Conservation (phyloP, 2,888 invertebrate species). For the Melanostoma scalare region DNA sequence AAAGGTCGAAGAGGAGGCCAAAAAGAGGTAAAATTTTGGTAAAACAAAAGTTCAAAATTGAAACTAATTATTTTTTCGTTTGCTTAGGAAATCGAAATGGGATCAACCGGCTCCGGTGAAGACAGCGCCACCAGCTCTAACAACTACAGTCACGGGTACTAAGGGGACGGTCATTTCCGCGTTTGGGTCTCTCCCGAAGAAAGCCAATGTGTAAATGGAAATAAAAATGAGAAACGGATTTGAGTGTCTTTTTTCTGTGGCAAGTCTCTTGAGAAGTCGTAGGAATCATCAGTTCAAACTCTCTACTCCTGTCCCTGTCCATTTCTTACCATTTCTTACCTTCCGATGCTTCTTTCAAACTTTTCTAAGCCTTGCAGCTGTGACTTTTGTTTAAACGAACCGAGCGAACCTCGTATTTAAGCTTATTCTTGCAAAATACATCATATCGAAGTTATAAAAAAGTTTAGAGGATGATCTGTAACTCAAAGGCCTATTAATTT, state of each 20-base stretch:
- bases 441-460: too few species aligned
- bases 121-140: conserved; percentile 88
- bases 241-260: conserved; percentile 56
- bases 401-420: too few species aligned
- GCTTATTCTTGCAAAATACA: too few species aligned
- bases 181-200: conserved; percentile 94
- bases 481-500: too few species aligned
- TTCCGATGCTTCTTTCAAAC: too few species aligned
- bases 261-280: background rate
- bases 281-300: too few species aligned
- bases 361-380: too few species aligned
- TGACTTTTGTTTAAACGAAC: too few species aligned
- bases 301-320: too few species aligned
- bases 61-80: background rate
- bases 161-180: conserved; percentile 96
- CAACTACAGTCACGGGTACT: conserved; percentile 92
- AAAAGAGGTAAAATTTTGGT: conserved; percentile 84
- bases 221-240: conserved; percentile 10
- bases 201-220: conserved; percentile 80
- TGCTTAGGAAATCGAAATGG: conserved; percentile 92
- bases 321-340: too few species aligned
- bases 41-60: background rate
- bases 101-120: conserved; percentile 90
- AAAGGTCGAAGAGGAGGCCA: conserved; percentile 87
- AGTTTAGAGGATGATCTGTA: too few species aligned